phyloP scores from a whole-genome alignment of 2,113 vertebrate species.

The Martes martes region DNA sequence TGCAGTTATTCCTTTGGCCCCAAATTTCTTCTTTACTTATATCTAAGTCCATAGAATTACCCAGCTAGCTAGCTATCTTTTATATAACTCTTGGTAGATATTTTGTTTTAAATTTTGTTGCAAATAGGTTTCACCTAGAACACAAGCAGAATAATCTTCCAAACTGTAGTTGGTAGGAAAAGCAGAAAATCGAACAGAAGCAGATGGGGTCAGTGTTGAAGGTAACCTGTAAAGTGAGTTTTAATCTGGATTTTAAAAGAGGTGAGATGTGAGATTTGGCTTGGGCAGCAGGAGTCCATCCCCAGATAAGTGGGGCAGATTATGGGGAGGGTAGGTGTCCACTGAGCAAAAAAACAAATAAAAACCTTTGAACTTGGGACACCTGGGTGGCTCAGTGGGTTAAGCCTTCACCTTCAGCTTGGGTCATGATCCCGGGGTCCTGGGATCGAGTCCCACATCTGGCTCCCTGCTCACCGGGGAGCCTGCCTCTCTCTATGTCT shows the following conservation, averaged over 20 bases:
- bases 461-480: too few relatives aligned
- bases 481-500: too few relatives aligned
- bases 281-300: not conserved
- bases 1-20: not conserved
- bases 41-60: not conserved
- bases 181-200: not conserved
- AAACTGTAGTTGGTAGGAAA: not conserved
- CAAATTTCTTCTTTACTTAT: not conserved
- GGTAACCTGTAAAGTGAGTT: not conserved
- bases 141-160: not conserved
- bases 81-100: not conserved
- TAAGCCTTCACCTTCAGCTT: too few relatives aligned
- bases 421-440: too few relatives aligned
- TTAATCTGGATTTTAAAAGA: not conserved
- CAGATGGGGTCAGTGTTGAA: not conserved
- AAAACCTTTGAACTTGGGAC: not conserved
- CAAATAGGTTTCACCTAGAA: not conserved
- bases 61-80: not conserved
- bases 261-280: not conserved
- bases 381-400: too few relatives aligned
- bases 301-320: not conserved
- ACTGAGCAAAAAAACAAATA: not conserved
- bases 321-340: not conserved
- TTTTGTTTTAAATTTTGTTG: not conserved
- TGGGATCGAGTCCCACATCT: too few relatives aligned